Base-by-base conservation (phyloP, 2,888 invertebrate species). In the Piscicola geometra region DNA sequence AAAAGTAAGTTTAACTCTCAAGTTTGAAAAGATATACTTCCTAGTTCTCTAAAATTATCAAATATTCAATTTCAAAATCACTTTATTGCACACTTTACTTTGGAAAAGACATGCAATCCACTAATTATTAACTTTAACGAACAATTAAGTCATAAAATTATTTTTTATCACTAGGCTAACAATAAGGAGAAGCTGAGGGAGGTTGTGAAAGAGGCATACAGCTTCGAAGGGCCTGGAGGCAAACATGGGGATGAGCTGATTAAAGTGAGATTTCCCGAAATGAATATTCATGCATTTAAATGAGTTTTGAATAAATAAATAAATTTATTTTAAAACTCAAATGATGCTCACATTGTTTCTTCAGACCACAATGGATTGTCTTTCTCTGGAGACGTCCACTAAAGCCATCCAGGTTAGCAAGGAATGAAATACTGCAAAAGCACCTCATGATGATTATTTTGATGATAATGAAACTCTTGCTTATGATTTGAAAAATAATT, bases 361-460 rank as follows among this genome's bases (percentile, higher is more conserved):
- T 18, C 5, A 56, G 60, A 18, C n/a, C 3, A 25, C 60, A 56
- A n/a, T 15, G 5, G 60, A 56, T 18, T 56, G 60, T 21, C n/a
- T 56, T 15, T 56, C 60, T 15, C 60, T 56, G 21, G n/a, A 56
- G n/a, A 5, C 9, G 5, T 56, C 60, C 5, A 5, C 25, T 15
- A n/a, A 56, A 56, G 60, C 60, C n/a, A 56, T 56, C n/a, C n/a
- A 56, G 60, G 60, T 47, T 47, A 47, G 9, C 21, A 15, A 47
- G 21, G 21, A 15, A n/a, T n/a, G n/a, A n/a, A n/a, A n/a, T n/a
- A n/a, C n/a, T n/a, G n/a, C n/a, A n/a, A n/a, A n/a, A n/a, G n/a
- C n/a, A n/a, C n/a, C n/a, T n/a, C n/a, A n/a, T n/a, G n/a, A n/a
- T 41, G 41, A 9, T 41, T 41, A 9, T 41, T 15, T 25, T 56